A percentile compares a stretch with the other conserved stretches of the same genome.
phyloP scores from a whole-genome alignment of 2,888 invertebrate species.

The Epinotia demarniana region DNA sequence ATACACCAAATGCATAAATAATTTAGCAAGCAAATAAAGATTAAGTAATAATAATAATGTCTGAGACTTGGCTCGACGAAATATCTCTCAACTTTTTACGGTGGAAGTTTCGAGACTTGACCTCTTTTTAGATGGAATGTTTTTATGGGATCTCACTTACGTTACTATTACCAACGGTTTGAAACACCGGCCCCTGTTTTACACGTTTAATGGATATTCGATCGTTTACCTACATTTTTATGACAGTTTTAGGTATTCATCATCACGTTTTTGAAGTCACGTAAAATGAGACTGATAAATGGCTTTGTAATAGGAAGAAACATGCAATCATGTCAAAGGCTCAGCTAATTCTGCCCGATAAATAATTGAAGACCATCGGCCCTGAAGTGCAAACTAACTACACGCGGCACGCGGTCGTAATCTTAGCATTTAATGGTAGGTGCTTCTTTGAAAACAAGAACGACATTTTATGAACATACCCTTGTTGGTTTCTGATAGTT shows the following conservation, averaged over 20 bases:
- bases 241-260: not conserved
- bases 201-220: not conserved
- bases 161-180: too few species aligned
- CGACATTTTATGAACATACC: not conserved
- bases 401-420: slow-evolving; percentile 3
- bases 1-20: too few species aligned
- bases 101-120: too few species aligned
- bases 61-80: too few species aligned
- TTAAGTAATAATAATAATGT: too few species aligned
- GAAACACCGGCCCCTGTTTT: too few species aligned
- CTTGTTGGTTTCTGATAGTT: too few species aligned
- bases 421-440: not conserved
- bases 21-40: too few species aligned
- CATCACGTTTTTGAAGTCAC: not conserved
- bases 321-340: slow-evolving; percentile 15
- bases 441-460: not conserved
- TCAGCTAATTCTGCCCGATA: slow-evolving; percentile 9
- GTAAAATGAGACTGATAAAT: not conserved
- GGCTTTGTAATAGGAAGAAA: slow-evolving; percentile 6
- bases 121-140: too few species aligned
- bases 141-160: too few species aligned
- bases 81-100: too few species aligned
- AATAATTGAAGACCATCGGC: slow-evolving; percentile 21
- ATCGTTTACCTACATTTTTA: not conserved
- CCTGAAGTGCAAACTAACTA: slow-evolving; percentile 1